These are phyloP conservation scores for Embidobia sp. DNA, from an alignment of 2,888 invertebrate genomes.

Conservation along the genomic window DNA sequence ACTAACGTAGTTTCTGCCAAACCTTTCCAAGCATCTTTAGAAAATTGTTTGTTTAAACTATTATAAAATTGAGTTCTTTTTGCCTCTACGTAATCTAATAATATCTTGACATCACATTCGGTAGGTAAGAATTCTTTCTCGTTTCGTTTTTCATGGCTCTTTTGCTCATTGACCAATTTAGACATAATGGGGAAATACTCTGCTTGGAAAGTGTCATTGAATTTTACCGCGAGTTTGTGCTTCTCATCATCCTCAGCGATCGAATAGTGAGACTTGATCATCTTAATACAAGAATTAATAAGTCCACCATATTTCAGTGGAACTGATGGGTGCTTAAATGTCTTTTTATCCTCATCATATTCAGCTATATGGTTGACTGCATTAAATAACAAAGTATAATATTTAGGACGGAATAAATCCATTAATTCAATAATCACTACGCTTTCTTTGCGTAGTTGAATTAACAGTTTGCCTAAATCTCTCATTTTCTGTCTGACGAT, in stretches of 20 bases:
- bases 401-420: neutral
- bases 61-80: neutral
- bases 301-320: neutral
- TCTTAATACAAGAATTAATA: neutral
- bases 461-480: neutral
- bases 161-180: conserved; percentile 20
- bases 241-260: neutral
- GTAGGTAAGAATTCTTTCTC: conserved; percentile 8
- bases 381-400: neutral
- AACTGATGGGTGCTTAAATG: neutral
- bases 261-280: neutral
- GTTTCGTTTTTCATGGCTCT: conserved; percentile 4
- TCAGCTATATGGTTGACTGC: neutral
- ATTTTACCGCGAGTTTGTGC: neutral
- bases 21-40: neutral
- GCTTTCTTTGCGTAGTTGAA: neutral
- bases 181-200: neutral
- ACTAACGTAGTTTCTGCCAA: conserved; percentile 11
- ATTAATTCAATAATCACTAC: neutral
- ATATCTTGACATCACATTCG: neutral
- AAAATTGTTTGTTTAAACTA: neutral
- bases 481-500: conserved; percentile 37
- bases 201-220: neutral
- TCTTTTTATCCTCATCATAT: neutral
- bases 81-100: neutral